A percentile compares a stretch with the other conserved stretches of the same genome.
phyloP scores from a whole-genome alignment of 2,113 vertebrate species.

The Montifringilla adamsi region DNA sequence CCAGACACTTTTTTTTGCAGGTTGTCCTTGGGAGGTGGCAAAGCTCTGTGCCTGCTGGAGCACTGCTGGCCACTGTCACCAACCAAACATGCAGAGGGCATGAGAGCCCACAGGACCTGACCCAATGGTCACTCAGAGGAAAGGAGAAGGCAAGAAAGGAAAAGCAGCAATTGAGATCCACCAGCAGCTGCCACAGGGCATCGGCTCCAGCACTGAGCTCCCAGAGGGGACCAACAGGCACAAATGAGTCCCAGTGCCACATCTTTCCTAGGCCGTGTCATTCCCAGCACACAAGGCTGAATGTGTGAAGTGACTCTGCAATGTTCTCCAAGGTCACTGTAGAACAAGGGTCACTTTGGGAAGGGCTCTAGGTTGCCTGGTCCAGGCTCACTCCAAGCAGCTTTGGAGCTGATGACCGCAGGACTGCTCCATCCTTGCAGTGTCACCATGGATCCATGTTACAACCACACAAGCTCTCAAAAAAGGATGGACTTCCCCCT shows the following conservation, averaged over 20 bases:
- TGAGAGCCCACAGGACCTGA: not conserved
- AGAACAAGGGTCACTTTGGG: not conserved
- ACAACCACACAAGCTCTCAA: slow-evolving; percentile 24
- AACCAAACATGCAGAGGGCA: not conserved
- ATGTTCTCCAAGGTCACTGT: not conserved
- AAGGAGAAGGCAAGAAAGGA: not conserved
- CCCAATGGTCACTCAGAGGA: not conserved
- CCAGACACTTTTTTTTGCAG: slow-evolving; percentile 7
- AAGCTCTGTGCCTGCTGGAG: not conserved
- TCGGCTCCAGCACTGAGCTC: not conserved
- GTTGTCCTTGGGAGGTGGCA: not conserved
- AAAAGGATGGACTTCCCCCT: not conserved
- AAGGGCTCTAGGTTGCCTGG: not conserved
- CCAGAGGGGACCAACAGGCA: not conserved
- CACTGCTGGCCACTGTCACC: not conserved
- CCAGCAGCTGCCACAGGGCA: not conserved
- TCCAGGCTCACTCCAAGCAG: not conserved
- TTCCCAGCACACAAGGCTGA: not conserved
- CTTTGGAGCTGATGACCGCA: not conserved
- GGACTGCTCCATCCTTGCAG: not conserved
- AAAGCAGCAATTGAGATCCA: not conserved
- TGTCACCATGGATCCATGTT: slow-evolving; percentile 35
- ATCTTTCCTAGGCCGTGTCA: not conserved
- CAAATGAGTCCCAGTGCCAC: not conserved
- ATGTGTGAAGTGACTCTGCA: not conserved